Percentiles rank a stretch among this genome's conserved stretches.
Conservation (phyloP, 2,888 invertebrate genomes). For the Lottia gigantea region DNA sequence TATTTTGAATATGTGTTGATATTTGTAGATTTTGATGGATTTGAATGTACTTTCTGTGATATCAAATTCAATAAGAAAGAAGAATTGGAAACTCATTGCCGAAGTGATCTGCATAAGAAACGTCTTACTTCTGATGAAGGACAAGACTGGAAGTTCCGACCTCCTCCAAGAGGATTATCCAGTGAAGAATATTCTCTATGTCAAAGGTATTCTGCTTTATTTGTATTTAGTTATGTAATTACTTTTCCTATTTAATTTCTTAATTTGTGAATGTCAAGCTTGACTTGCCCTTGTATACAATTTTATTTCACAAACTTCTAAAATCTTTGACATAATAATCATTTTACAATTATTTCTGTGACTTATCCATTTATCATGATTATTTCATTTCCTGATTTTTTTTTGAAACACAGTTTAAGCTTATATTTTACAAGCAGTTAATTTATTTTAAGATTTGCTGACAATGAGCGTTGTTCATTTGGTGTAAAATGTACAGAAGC, state of each 20-base stretch:
- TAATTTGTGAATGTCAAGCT: too few relatives aligned
- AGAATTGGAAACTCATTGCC: constrained; percentile 59
- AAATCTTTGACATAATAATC: too few relatives aligned
- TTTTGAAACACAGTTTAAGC: not conserved
- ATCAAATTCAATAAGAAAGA: constrained; percentile 50
- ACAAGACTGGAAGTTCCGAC: constrained; percentile 71
- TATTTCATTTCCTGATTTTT: too few relatives aligned
- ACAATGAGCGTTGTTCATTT: constrained; percentile 73
- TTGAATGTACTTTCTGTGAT: constrained; percentile 50
- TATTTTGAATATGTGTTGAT: too few relatives aligned
- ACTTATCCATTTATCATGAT: too few relatives aligned
- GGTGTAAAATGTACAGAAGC: constrained; percentile 81
- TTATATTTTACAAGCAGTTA: not conserved
- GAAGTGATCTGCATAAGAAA: constrained; percentile 72
- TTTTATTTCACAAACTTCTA: too few relatives aligned
- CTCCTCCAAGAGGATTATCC: constrained; percentile 74
- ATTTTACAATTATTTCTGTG: too few relatives aligned
- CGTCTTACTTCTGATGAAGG: constrained; percentile 78
- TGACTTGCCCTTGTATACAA: too few relatives aligned
- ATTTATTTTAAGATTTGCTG: constrained; percentile 37
- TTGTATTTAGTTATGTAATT: too few relatives aligned
- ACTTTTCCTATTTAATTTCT: too few relatives aligned
- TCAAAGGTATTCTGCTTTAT: constrained; percentile 70
- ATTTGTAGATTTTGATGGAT: constrained; percentile 12
- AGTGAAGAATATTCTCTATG: constrained; percentile 77